Evolutionary conservation across 2,888 invertebrate genomes (phyloP), one percentile per base, ranked within the genome.

Genomic region (Drosophila peninsularis): DNA sequence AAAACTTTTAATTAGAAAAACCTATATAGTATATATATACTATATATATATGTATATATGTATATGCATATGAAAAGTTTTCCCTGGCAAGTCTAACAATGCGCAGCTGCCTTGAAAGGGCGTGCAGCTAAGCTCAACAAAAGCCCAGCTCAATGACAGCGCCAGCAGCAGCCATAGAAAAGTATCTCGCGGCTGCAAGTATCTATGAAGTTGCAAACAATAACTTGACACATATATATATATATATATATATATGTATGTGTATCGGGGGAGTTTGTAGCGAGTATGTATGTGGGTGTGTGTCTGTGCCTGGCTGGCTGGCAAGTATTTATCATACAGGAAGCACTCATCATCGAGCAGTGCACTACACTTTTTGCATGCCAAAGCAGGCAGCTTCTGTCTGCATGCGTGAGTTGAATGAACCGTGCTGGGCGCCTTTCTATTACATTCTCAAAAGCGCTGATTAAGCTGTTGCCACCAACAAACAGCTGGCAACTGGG

Each of bases 1-100:
- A 82, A 82, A 83, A 82, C 47, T 87, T 88, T 82, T 88, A 82
- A 88, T 88, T 85, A 65, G 57, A 69, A 69, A 66, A 54, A 44
- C 41, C 53, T 63, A 60, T 24, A 47, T 17, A 27, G 27, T 50
- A 54, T 63, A 54, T 17, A 30, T 30, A 30, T 30, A 30, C 10
- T 30, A 30, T 30, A 30, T n/a, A 14, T 42, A n/a, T 36, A 13
- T 39, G 11, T 36, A 13, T n/a, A n/a, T 5, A 39, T 32, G 11
- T 30, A 1, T 50, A 19, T 39, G 30, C 19, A 30, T 36, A 13
- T 45, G 45, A 56, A 66, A 74, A 72, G 66, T 77, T 72, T 19
- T 45, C 49, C 58, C 44, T 67, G 42, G 32, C 55, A 53, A 61
- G 37, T 36, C 53, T 36, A 73, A 74, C 74, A 75, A 75, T 63